A percentile compares a stretch with the other conserved stretches of the same genome.
Conservation (phyloP, 1,140 invertebrate genomes). For the Bombus affinis region DNA sequence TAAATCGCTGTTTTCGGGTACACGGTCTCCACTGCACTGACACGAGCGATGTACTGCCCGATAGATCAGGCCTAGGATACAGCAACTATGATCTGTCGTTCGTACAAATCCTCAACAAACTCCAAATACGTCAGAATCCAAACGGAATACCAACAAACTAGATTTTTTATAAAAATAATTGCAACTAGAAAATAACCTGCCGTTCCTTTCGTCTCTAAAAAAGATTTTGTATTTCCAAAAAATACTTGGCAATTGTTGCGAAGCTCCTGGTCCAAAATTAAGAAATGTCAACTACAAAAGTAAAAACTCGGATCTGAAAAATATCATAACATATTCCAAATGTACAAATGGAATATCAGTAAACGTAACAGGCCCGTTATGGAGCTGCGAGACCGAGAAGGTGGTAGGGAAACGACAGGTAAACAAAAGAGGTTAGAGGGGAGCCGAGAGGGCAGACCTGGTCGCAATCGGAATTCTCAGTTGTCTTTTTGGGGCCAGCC, state of each 20-base stretch:
- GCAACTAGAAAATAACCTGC: not conserved
- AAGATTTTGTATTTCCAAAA: no score
- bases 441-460: not conserved
- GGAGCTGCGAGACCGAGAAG: slow-evolving; percentile 2
- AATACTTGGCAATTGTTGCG: fast-evolving
- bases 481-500: slow-evolving; percentile 63
- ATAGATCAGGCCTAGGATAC: slow-evolving; percentile 15
- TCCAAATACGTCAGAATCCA: no score
- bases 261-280: fast-evolving
- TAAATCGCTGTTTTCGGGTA: slow-evolving; percentile 39
- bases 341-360: no score
- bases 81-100: not conserved
- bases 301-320: no score
- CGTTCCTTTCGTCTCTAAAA: not conserved
- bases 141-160: no score
- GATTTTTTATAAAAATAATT: not conserved
- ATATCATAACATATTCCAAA: no score
- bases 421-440: not conserved
- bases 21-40: not conserved
- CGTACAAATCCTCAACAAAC: no score
- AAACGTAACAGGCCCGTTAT: no score
- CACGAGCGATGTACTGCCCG: not conserved
- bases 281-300: no score
- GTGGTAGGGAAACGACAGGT: no score
- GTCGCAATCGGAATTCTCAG: slow-evolving; percentile 31